Percentiles rank a stretch among this genome's conserved stretches.
These are phyloP conservation scores for Paratilapia polleni DNA, from an alignment of 2,113 vertebrate genomes.

Conservation along the genomic window DNA sequence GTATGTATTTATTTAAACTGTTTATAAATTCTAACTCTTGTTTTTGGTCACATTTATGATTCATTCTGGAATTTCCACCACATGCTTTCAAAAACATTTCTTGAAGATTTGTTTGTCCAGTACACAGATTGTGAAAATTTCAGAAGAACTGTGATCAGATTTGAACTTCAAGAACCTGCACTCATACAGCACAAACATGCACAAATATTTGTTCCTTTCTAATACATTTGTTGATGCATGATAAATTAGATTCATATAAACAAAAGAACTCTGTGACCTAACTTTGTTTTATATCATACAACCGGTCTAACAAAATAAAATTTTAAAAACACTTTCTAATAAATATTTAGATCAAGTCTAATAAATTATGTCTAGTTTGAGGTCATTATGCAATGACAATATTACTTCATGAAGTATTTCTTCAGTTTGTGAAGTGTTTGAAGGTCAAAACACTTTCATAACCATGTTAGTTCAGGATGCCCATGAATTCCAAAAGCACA, in stretches of 20 bases:
- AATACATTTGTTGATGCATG: constrained; percentile 3
- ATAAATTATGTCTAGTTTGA: neutral
- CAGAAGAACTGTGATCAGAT: constrained; percentile 47
- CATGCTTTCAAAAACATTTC: too few species aligned
- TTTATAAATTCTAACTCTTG: too few species aligned
- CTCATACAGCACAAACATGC: constrained; percentile 11
- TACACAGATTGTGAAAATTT: neutral
- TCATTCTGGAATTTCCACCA: too few species aligned
- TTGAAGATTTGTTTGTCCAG: neutral
- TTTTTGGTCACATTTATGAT: too few species aligned
- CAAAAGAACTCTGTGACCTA: neutral
- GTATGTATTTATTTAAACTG: too few species aligned
- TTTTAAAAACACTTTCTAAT: neutral
- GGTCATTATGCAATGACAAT: too few species aligned
- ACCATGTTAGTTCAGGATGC: neutral
- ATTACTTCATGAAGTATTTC: too few species aligned
- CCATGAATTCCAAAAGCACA: neutral
- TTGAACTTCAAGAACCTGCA: constrained; percentile 18
- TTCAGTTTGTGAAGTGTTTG: neutral
- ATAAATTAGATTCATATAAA: constrained; percentile 29
- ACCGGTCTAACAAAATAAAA: neutral
- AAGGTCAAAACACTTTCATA: neutral
- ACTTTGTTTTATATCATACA: neutral
- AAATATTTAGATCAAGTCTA: neutral
- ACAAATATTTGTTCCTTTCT: constrained; percentile 22